These are phyloP conservation scores for Rhea pennata DNA, from an alignment of 2,113 vertebrate genomes.

Conservation along the genomic window DNA sequence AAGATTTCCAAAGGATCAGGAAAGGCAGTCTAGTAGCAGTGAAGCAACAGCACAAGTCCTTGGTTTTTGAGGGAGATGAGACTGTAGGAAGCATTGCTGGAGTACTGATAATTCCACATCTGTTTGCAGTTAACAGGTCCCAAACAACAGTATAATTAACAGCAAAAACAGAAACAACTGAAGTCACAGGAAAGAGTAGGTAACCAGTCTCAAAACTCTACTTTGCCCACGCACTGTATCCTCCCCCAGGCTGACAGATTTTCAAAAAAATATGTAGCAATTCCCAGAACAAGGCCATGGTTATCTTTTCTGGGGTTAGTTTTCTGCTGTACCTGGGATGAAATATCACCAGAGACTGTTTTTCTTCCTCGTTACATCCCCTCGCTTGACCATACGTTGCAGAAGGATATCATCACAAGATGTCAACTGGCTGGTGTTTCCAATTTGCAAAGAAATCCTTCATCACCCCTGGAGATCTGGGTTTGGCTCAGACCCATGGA, in stretches of 20 bases:
- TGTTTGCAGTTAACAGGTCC: not conserved
- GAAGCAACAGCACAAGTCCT: not conserved
- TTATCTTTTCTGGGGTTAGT: not conserved
- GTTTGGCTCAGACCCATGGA: not conserved
- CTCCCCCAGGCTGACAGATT: not conserved
- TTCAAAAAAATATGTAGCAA: not conserved
- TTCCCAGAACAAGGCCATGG: not conserved
- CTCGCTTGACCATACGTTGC: not conserved
- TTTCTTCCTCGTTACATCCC: not conserved
- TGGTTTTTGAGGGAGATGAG: not conserved
- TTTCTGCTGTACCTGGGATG: not conserved
- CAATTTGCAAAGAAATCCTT: not conserved
- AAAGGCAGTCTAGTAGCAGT: not conserved
- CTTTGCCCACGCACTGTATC: not conserved
- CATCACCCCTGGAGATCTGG: not conserved
- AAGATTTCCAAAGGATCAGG: not conserved
- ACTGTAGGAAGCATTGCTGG: not conserved
- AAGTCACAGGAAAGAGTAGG: not conserved
- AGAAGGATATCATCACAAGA: not conserved
- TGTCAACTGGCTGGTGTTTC: not conserved
- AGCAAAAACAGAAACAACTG: not conserved
- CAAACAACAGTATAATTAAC: not conserved
- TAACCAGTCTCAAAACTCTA: not conserved
- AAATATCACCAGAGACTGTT: not conserved
- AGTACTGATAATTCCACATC: not conserved